A percentile compares a stretch with the other conserved stretches of the same genome.
Evolutionary conservation across 1,140 invertebrate genomes (phyloP).

Genomic region (Drosophila tristis): DNA sequence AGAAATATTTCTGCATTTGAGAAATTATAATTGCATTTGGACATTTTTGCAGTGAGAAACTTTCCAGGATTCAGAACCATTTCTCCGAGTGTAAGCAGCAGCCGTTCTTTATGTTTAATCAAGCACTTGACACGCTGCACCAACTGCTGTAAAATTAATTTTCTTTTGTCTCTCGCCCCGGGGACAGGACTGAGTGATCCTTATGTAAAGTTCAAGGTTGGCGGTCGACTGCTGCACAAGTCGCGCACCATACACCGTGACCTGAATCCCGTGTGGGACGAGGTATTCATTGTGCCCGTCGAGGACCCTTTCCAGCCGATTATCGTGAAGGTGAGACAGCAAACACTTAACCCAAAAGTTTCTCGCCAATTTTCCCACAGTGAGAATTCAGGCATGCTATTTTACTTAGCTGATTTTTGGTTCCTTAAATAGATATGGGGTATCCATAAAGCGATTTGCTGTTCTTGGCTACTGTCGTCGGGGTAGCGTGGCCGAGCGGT

Average conservation of each 20-base stretch:
- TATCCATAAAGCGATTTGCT: not conserved
- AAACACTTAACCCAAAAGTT: not conserved
- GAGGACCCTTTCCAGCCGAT: conserved; percentile 96
- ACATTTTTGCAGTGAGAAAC: too few species aligned
- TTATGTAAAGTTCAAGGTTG: conserved; percentile 98
- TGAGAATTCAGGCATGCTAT: too few species aligned
- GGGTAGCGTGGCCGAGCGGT: conserved; percentile 99
- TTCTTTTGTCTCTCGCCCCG: conserved; percentile 47
- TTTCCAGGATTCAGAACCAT: too few species aligned
- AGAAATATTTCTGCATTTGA: too few species aligned
- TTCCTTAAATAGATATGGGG: too few species aligned
- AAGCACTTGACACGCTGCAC: conserved; percentile 38
- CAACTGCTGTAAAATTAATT: conserved; percentile 47
- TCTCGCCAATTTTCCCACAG: too few species aligned
- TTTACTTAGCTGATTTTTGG: too few species aligned
- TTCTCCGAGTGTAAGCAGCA: too few species aligned
- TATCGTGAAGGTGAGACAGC: conserved; percentile 90
- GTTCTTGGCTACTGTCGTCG: not conserved
- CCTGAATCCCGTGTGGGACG: conserved; percentile 97
- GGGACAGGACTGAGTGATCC: conserved; percentile 96
- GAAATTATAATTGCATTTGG: too few species aligned
- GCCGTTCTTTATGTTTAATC: conserved; percentile 31
- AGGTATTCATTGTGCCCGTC: conserved; percentile 96
- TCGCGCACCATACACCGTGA: conserved; percentile 95
- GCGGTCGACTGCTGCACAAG: conserved; percentile 95